These are phyloP conservation scores for Galleria mellonella DNA, from an alignment of 1,140 invertebrate genomes.

Conservation along the genomic window DNA sequence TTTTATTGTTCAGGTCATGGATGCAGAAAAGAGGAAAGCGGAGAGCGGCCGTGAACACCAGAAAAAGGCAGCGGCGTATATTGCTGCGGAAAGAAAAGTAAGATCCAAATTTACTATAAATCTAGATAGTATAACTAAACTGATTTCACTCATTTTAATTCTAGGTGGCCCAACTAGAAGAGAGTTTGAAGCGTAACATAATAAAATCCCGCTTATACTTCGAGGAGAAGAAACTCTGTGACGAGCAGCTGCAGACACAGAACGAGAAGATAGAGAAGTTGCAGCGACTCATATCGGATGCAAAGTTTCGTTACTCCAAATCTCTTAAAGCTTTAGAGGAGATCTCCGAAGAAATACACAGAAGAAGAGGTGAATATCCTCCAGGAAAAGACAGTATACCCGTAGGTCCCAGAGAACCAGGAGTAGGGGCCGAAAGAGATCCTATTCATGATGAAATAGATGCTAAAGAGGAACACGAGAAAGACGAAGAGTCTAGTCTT, in stretches of 20 bases:
- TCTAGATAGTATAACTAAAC: no score
- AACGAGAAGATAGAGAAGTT: slow-evolving; percentile 88
- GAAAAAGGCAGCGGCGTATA: slow-evolving; percentile 83
- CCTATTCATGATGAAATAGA: slow-evolving; percentile 68
- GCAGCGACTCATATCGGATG: slow-evolving; percentile 84
- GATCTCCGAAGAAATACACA: slow-evolving; percentile 96
- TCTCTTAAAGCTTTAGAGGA: slow-evolving; percentile 90
- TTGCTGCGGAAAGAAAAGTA: slow-evolving; percentile 85
- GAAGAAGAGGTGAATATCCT: slow-evolving; percentile 66
- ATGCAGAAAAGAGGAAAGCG: slow-evolving; percentile 91
- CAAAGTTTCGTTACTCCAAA: slow-evolving; percentile 89
- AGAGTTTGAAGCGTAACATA: slow-evolving; percentile 85
- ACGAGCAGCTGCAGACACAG: slow-evolving; percentile 92
- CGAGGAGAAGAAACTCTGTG: slow-evolving; percentile 93
- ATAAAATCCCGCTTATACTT: slow-evolving; percentile 93
- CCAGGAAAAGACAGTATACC: slow-evolving; percentile 65
- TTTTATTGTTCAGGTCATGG: slow-evolving; percentile 85
- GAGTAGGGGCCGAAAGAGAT: slow-evolving; percentile 89
- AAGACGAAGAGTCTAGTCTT: slow-evolving; percentile 61
- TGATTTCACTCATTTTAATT: not conserved
- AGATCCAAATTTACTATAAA: not conserved
- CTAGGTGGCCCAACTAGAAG: slow-evolving; percentile 83
- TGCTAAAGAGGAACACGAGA: slow-evolving; percentile 40
- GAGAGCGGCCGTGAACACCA: slow-evolving; percentile 91
- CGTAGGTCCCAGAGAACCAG: slow-evolving; percentile 86